Conservation (phyloP, 1,140 invertebrate genomes). For the Reticulitermes speratus region DNA sequence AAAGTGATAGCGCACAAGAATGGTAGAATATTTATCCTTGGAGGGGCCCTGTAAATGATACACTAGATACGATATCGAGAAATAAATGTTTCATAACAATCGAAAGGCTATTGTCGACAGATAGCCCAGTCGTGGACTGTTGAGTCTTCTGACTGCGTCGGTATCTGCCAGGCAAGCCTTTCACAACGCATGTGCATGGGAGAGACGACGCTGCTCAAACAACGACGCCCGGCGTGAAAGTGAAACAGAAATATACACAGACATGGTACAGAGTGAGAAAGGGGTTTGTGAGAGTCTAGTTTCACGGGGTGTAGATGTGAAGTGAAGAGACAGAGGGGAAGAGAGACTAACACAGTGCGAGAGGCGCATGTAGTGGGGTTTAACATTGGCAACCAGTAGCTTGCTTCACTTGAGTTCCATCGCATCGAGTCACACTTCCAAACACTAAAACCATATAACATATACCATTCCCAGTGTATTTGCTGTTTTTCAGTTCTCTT, state of each 20-base stretch:
- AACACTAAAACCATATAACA: constrained; percentile 10
- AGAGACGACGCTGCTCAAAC: background rate
- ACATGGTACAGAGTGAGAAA: background rate
- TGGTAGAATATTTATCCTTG: too few species aligned
- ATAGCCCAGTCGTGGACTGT: background rate
- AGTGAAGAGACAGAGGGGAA: background rate
- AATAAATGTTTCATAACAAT: background rate
- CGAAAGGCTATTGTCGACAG: background rate
- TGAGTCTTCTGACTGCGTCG: background rate
- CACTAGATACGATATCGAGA: background rate
- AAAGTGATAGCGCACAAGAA: too few species aligned
- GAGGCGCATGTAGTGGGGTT: background rate
- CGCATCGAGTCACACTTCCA: constrained; percentile 7
- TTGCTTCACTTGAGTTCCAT: constrained; percentile 18
- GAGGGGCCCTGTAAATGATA: background rate
- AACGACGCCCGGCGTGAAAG: background rate
- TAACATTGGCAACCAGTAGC: constrained; percentile 9
- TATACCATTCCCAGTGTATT: constrained; percentile 12
- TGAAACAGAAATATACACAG: background rate
- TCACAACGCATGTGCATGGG: background rate
- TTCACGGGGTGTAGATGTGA: background rate
- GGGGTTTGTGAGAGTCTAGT: background rate
- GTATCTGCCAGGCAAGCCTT: background rate
- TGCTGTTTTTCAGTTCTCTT: background rate
- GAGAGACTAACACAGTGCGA: background rate